Evolutionary conservation across 2,113 vertebrate genomes (phyloP).

Genomic region (Oncorhynchus mykiss): DNA sequence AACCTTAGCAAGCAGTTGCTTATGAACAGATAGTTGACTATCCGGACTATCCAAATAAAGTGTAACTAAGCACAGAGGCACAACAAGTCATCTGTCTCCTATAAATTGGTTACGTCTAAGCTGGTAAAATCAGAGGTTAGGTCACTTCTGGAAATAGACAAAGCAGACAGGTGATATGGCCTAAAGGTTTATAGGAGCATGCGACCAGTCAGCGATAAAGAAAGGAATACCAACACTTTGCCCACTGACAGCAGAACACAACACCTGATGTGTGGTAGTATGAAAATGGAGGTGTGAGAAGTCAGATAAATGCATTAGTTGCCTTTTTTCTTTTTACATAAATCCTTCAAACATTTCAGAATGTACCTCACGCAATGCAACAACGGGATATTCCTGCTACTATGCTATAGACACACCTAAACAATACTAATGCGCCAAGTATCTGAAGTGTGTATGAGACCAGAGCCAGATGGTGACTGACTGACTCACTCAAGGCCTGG

Average conservation of each 20-base stretch:
- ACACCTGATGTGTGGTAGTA: not conserved
- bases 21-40: too few relatives aligned
- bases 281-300: not conserved
- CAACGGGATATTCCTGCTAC: not conserved
- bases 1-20: too few relatives aligned
- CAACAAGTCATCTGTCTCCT: too few relatives aligned
- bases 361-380: not conserved
- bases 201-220: not conserved
- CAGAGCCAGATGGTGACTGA: slow-evolving; percentile 2
- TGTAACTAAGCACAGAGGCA: too few relatives aligned
- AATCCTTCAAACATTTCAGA: not conserved
- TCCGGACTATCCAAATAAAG: too few relatives aligned
- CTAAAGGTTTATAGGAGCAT: not conserved
- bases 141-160: too few relatives aligned
- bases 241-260: not conserved
- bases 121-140: too few relatives aligned
- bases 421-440: not conserved
- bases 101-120: too few relatives aligned
- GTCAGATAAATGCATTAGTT: not conserved
- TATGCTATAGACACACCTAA: not conserved
- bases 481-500: slow-evolving; percentile 16
- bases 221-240: not conserved
- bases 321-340: not conserved
- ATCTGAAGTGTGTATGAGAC: slow-evolving; percentile 2
- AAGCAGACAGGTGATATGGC: too few relatives aligned